Base-by-base conservation (phyloP, 1,140 invertebrate genomes). In the Hyposmocoma kahamanoa region DNA sequence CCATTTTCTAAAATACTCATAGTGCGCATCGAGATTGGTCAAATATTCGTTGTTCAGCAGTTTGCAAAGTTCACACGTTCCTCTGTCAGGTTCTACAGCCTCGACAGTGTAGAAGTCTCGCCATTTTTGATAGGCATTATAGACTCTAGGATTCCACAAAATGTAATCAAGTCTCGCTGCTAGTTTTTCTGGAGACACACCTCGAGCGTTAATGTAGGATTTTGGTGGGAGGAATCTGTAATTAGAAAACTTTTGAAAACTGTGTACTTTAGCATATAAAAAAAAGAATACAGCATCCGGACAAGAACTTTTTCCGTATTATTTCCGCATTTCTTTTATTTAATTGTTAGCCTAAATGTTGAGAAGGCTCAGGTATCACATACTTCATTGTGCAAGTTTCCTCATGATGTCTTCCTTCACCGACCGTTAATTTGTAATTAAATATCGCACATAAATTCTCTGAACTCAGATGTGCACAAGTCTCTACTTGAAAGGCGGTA, bases 221-320 rank as follows among this genome's bases (percentile, higher is more conserved):
- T 60, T 66, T 5, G 64, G 57, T 19, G 85, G 85, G 10, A 86
- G 66, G 45, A 82, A 85, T 34, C 79, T 83, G 66, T 4, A 67
- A 65, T 9, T 22, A 38, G 36, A 46, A 48, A 28, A 44, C 18
- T 26, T n/a, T n/a, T n/a, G n/a, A n/a, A n/a, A n/a, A n/a, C n/a
- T n/a, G n/a, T n/a, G n/a, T n/a, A n/a, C n/a, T n/a, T n/a, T n/a
- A n/a, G n/a, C n/a, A n/a, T n/a, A n/a, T n/a, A n/a, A n/a, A n/a
- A n/a, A n/a, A n/a, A n/a, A n/a, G n/a, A n/a, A n/a, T n/a, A n/a
- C n/a, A n/a, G n/a, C n/a, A n/a, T n/a, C n/a, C n/a, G n/a, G n/a
- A n/a, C n/a, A n/a, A n/a, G n/a, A n/a, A n/a, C n/a, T n/a, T n/a
- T n/a, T n/a, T n/a, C n/a, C n/a, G n/a, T n/a, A n/a, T n/a, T n/a